A percentile compares a stretch with the other conserved stretches of the same genome.
These are phyloP conservation scores for Aromia moschata DNA, from an alignment of 2,888 invertebrate species.

Conservation along the genomic window DNA sequence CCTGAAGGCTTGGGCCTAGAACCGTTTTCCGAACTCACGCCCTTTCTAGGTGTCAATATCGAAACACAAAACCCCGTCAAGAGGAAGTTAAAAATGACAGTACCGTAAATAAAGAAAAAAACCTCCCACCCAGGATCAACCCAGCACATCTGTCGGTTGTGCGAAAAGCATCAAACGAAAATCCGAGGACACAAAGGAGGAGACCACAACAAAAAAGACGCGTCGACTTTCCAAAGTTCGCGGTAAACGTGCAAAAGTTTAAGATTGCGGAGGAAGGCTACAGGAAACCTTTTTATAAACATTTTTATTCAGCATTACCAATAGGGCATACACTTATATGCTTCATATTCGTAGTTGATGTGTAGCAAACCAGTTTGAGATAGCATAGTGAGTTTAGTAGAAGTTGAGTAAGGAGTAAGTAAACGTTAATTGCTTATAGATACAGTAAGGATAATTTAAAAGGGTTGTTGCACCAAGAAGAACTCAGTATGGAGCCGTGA, in stretches of 20 bases:
- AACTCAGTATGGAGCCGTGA: no score
- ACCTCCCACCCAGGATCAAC: slow-evolving; percentile 23
- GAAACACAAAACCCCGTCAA: slow-evolving; percentile 16
- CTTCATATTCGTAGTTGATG: slow-evolving; percentile 47
- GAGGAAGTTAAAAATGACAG: no score
- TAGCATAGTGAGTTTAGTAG: slow-evolving; percentile 39
- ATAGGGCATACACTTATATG: slow-evolving; percentile 39
- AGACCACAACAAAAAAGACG: slow-evolving; percentile 49
- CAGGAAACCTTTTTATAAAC: slow-evolving; percentile 13
- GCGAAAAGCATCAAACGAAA: slow-evolving; percentile 51
- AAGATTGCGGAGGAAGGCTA: slow-evolving; percentile 30
- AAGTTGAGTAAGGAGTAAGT: slow-evolving; percentile 36
- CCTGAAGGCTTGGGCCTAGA: slow-evolving; percentile 63
- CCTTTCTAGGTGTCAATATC: not conserved
- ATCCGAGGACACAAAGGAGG: slow-evolving; percentile 49
- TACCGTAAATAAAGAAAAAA: no score
- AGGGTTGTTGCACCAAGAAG: slow-evolving; percentile 12
- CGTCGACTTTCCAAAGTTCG: slow-evolving; percentile 54
- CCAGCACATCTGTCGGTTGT: slow-evolving; percentile 32
- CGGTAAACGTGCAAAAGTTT: slow-evolving; percentile 54
- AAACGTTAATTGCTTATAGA: slow-evolving; percentile 36
- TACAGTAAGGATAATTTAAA: slow-evolving; percentile 13
- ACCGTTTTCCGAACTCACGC: slow-evolving; percentile 10
- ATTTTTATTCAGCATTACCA: slow-evolving; percentile 16
- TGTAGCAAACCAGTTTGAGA: slow-evolving; percentile 44